Evolutionary conservation across 1,140 invertebrate species (phyloP).

Genomic region (Drosophila lacertosa): DNA sequence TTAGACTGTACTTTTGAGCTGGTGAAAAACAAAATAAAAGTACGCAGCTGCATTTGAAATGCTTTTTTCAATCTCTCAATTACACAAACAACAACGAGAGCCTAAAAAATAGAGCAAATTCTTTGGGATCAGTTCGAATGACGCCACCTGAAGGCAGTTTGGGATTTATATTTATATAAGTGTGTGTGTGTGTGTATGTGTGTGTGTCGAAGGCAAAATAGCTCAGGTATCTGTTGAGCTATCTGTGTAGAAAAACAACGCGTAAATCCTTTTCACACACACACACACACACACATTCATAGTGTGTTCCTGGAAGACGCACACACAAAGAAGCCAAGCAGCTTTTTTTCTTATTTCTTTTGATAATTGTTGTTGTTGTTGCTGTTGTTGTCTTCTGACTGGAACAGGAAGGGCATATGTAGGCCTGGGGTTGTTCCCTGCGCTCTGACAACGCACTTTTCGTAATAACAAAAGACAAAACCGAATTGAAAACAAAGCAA

Average conservation of each 20-base stretch:
- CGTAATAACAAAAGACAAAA: conserved; percentile 28
- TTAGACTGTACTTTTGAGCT: conserved; percentile 55
- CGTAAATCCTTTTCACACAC: conserved; percentile 79
- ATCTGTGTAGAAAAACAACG: conserved; percentile 50
- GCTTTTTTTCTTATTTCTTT: conserved; percentile 47
- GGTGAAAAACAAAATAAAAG: conserved; percentile 14
- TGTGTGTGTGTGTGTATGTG: too few relatives aligned
- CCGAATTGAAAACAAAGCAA: conserved; percentile 5
- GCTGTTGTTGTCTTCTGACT: conserved; percentile 5
- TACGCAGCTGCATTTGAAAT: conserved; percentile 79
- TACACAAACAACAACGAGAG: conserved; percentile 52
- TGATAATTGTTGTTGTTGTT: conserved; percentile 35
- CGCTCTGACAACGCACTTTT: conserved; percentile 41
- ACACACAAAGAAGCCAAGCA: conserved; percentile 57
- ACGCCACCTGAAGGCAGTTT: conserved; percentile 67
- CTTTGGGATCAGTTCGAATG: conserved; percentile 29
- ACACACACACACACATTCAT: conserved; percentile 23
- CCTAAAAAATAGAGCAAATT: conserved; percentile 69
- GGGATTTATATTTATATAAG: too few relatives aligned
- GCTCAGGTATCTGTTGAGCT: conserved; percentile 76
- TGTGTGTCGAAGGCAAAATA: conserved; percentile 57
- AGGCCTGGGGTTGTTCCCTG: conserved; percentile 44
- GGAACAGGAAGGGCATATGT: conserved; percentile 57
- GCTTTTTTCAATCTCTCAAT: conserved; percentile 62
- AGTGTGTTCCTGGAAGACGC: conserved; percentile 61